Percentiles rank a stretch among this genome's conserved stretches.
Evolutionary conservation across 2,797 vertebrate species (phyloP).

Genomic region (Adrianichthys oophorus): DNA sequence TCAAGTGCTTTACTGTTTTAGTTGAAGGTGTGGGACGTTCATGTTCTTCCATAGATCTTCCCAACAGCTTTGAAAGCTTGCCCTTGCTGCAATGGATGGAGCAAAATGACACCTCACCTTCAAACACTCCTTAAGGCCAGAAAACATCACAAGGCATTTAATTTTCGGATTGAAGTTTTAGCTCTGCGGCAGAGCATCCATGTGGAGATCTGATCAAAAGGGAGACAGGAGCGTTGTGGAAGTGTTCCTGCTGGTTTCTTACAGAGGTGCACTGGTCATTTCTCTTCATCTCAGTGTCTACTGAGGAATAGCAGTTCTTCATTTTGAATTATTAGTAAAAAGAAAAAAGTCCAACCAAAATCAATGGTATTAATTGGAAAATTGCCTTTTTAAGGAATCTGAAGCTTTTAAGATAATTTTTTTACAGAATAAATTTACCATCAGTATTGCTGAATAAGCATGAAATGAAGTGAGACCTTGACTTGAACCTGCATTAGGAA

Average conservation of each 20-base stretch:
- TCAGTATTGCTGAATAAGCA: no score
- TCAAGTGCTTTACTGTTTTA: constrained; percentile 40
- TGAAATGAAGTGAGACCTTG: no score
- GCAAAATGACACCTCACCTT: no score
- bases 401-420: no score
- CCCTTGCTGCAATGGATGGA: constrained; percentile 11
- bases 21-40: constrained; percentile 10
- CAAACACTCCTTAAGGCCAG: not conserved
- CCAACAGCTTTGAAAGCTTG: constrained; percentile 18
- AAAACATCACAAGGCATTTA: constrained; percentile 10
- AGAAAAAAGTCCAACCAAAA: no score
- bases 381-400: no score
- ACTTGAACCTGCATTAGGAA: no score
- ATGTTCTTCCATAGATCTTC: constrained; percentile 41
- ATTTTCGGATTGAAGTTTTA: constrained; percentile 4
- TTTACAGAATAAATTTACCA: no score
- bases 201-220: not conserved
- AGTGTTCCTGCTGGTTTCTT: no score
- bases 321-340: no score
- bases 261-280: not conserved
- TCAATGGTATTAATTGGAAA: no score
- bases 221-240: no score
- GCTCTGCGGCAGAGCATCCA: not conserved
- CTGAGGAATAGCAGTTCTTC: not conserved
- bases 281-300: not conserved